Conservation (phyloP, 2,888 invertebrate genomes). For the Apodemia duryi region DNA sequence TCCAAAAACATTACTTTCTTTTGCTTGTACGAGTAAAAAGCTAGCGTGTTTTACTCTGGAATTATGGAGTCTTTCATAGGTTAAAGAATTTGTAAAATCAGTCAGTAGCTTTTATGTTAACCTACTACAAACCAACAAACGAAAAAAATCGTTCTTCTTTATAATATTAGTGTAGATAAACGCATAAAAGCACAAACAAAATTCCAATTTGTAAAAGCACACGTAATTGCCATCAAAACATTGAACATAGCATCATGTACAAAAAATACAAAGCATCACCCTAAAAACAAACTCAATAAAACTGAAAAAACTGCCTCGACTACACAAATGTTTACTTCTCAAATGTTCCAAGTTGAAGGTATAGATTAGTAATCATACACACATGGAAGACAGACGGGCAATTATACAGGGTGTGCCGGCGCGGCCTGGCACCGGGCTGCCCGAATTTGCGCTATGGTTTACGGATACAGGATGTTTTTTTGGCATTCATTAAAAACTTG, state of each 20-base stretch:
- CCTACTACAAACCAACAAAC: too few species aligned
- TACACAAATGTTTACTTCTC: constrained; percentile 33
- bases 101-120: too few species aligned
- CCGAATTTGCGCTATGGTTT: constrained; percentile 64
- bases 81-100: too few species aligned
- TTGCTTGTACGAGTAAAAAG: too few species aligned
- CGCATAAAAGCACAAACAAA: constrained; percentile 26
- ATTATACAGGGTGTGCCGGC: constrained; percentile 63
- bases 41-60: too few species aligned
- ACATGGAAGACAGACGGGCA: constrained; percentile 63
- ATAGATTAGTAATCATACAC: constrained; percentile 47
- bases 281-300: constrained; percentile 23
- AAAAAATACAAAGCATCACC: neutral
- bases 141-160: too few species aligned
- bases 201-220: constrained; percentile 4
- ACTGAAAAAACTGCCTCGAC: constrained; percentile 24
- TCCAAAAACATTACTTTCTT: too few species aligned
- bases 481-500: constrained; percentile 33
- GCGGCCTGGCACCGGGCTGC: constrained; percentile 64
- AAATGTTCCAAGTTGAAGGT: constrained; percentile 36
- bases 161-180: constrained; percentile 19
- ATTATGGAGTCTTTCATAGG: too few species aligned
- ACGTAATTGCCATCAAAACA: neutral
- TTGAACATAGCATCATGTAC: neutral
- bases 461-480: constrained; percentile 45